Evolutionary conservation across 2,888 invertebrate genomes (phyloP).

Genomic region (Iselma pallidipennis): DNA sequence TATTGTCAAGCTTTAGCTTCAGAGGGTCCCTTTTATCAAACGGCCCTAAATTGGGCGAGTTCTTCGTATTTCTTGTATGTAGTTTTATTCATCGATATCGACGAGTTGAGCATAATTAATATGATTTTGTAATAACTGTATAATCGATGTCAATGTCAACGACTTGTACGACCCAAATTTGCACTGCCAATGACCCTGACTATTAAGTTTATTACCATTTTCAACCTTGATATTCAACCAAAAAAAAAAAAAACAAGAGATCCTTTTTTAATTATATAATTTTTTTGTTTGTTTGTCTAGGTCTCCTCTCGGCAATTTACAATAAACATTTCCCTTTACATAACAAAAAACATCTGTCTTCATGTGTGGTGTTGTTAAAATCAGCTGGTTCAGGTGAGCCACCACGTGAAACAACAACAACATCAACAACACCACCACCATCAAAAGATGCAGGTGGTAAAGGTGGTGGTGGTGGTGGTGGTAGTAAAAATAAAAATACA

Average conservation of each 20-base stretch:
- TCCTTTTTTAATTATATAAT: neutral
- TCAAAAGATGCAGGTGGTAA: conserved; percentile 28
- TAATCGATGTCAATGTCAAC: conserved; percentile 3
- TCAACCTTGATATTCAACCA: neutral
- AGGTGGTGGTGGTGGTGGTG: conserved; percentile 53
- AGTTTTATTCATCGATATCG: too few species aligned
- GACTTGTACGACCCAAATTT: conserved; percentile 1
- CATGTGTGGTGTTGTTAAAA: conserved; percentile 47
- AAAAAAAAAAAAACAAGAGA: too few species aligned
- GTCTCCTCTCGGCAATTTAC: conserved; percentile 42
- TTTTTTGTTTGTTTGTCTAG: conserved; percentile 26
- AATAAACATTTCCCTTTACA: conserved; percentile 30
- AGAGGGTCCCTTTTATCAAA: too few species aligned
- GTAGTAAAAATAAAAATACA: conserved; percentile 73
- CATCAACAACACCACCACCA: conserved; percentile 32
- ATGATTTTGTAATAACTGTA: neutral
- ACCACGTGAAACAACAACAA: conserved; percentile 32
- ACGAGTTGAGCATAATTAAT: neutral
- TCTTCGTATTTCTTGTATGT: too few species aligned
- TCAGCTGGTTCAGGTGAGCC: conserved; percentile 47
- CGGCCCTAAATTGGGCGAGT: too few species aligned
- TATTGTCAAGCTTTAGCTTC: too few species aligned
- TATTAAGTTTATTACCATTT: neutral
- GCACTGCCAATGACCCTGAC: neutral
- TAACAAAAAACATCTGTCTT: conserved; percentile 40